Evolutionary conservation across 2,797 vertebrate species (phyloP).

Genomic region (Erithacus rubecula): DNA sequence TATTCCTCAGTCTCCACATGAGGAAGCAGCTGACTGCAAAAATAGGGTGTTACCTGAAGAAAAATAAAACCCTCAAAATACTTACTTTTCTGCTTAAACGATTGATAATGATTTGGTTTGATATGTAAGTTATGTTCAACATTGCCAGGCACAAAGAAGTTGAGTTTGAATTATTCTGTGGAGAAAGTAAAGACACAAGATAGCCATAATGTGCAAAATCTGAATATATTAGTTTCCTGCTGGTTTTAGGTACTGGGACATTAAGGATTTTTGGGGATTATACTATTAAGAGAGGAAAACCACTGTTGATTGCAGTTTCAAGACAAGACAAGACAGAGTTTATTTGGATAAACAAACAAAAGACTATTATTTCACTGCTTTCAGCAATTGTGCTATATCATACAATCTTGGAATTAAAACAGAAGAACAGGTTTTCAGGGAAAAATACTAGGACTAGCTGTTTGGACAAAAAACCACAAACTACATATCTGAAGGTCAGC

Average conservation of each 20-base stretch:
- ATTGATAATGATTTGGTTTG: slow-evolving; percentile 86
- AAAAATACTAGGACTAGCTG: not conserved
- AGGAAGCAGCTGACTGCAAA: not conserved
- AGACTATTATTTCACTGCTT: not conserved
- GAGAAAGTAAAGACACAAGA: slow-evolving; percentile 27
- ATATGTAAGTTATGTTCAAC: slow-evolving; percentile 87
- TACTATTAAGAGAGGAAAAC: not conserved
- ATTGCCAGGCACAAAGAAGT: slow-evolving; percentile 86
- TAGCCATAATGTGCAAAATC: not conserved
- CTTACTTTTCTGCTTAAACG: slow-evolving; percentile 90
- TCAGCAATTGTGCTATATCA: not conserved
- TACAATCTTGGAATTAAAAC: not conserved
- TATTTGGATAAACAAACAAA: not conserved
- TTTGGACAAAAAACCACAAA: not conserved
- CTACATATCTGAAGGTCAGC: not conserved
- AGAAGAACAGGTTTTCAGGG: not conserved
- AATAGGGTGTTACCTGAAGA: not conserved
- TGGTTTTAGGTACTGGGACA: not conserved
- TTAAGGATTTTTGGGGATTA: not conserved
- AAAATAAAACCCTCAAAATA: not conserved
- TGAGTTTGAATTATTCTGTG: slow-evolving; percentile 85
- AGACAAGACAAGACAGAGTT: not conserved
- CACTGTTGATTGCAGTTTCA: not conserved
- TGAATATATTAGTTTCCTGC: not conserved
- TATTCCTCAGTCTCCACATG: not conserved